Evolutionary conservation across 2,888 invertebrate species (phyloP).

Genomic region (Orthosia gracilis): DNA sequence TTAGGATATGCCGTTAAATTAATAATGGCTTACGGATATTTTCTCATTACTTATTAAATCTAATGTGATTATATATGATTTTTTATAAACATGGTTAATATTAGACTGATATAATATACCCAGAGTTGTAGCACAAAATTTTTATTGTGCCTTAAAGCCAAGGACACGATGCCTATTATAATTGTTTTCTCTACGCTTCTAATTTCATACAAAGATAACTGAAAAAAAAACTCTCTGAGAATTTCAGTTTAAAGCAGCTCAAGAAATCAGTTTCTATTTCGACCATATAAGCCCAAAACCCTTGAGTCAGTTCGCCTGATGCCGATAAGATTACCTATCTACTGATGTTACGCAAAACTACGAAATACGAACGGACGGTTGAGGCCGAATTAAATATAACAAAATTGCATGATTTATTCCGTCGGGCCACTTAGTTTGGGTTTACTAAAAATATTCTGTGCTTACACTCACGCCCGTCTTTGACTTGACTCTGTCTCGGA

Average conservation of each 20-base stretch:
- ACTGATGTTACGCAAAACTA: conserved; percentile 26
- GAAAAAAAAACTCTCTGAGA: not conserved
- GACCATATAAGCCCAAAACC: conserved; percentile 4
- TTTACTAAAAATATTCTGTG: conserved; percentile 82
- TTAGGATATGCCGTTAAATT: conserved; percentile 74
- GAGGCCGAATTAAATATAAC: conserved; percentile 52
- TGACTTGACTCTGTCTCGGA: conserved; percentile 83
- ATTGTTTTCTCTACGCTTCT: not conserved
- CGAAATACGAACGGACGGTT: conserved; percentile 19
- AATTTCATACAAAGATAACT: conserved; percentile 1
- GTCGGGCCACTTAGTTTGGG: conserved; percentile 72
- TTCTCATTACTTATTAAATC: conserved; percentile 62
- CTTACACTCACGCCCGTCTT: conserved; percentile 81
- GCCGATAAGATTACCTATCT: conserved; percentile 14
- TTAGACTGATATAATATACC: conserved; percentile 3
- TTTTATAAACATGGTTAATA: conserved; percentile 41
- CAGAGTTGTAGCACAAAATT: not conserved
- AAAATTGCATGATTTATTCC: conserved; percentile 75
- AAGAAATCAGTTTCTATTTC: conserved; percentile 4
- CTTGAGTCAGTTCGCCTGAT: not conserved
- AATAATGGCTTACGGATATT: conserved; percentile 75
- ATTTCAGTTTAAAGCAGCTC: not conserved
- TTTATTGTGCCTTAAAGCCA: not conserved
- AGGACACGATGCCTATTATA: not conserved
- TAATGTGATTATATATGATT: conserved; percentile 34